Evolutionary conservation across 2,888 invertebrate species (phyloP), one percentile per base, ranked within the genome.

Genomic region (Clepsis dumicolana): DNA sequence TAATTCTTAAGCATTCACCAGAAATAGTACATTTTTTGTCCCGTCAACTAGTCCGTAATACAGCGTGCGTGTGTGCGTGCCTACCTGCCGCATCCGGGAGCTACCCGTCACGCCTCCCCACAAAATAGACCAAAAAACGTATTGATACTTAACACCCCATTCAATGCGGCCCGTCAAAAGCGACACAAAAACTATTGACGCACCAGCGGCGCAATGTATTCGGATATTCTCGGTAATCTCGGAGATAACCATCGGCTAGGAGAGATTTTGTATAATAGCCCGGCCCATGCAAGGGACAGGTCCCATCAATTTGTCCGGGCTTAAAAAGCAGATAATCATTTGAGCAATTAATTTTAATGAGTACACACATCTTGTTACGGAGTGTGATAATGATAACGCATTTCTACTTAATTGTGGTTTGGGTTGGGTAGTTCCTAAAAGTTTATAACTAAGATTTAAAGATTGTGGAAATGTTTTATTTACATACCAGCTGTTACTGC

Each of bases 81-180:
- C 91, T 92, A 91, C 92, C 91, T 91, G 92, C 86, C 80, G 85
- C 83, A 89, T 87, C 88, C 88, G 88, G 88, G 84, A 85, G 87
- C 85, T 79, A 81, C 81, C 81, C 81, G 82, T 83, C 86, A 83
- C 81, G 84, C 79, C 81, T 81, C 82, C 82, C 80, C 81, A 83
- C 81, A 85, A 89, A 88, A 88, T 81, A 87, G 80, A 84, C 75
- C 74, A 81, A 71, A 73, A 87, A 85, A 85, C 82, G 83, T 75
- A 71, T 80, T 79, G 85, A 81, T 82, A 83, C 79, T 86, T 85
- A 80, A 81, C 85, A 86, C 82, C 78, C 75, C 80, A 82, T 87
- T 77, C 90, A 88, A 81, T 79, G 82, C 82, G 72, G 76, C 75
- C 21, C 57, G 59, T 80, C 78, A 73, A 75, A 72, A 74, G 74